Percentiles rank a stretch among this genome's conserved stretches.
These are phyloP conservation scores for Nycticorax nycticorax DNA, from an alignment of 2,113 vertebrate genomes.

Conservation along the genomic window DNA sequence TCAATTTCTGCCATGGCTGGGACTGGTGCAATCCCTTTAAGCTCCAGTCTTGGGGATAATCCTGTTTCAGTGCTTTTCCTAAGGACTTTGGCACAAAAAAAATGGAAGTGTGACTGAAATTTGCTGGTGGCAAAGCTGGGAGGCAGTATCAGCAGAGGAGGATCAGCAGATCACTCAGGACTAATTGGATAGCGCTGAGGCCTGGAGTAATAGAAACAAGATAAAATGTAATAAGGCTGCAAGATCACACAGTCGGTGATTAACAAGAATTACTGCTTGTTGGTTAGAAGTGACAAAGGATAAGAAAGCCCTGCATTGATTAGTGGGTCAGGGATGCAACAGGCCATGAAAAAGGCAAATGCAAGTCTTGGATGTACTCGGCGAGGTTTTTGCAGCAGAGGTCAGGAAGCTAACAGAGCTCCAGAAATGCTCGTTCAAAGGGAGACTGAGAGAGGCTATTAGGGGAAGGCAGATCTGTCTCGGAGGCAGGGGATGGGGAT, in stretches of 20 bases:
- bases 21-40: neutral
- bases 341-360: neutral
- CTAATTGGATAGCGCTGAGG: slow-evolving; percentile 54
- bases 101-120: neutral
- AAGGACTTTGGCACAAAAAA: neutral
- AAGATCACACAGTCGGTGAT: slow-evolving; percentile 55
- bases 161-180: slow-evolving; percentile 57
- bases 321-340: neutral
- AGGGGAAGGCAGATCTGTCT: neutral
- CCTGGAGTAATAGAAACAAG: slow-evolving; percentile 57
- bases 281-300: slow-evolving; percentile 34
- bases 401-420: neutral
- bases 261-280: slow-evolving; percentile 40
- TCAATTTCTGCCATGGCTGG: neutral
- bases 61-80: slow-evolving; percentile 13
- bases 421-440: neutral
- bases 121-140: slow-evolving; percentile 44
- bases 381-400: neutral
- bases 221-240: slow-evolving; percentile 50
- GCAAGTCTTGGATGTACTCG: neutral
- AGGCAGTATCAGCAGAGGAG: slow-evolving; percentile 11
- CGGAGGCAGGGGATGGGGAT: rapidly evolving
- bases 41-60: slow-evolving; percentile 13
- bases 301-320: slow-evolving; percentile 22
- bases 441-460: neutral